These are phyloP conservation scores for Drosophila formosana DNA, from an alignment of 2,888 invertebrate genomes.

Conservation along the genomic window DNA sequence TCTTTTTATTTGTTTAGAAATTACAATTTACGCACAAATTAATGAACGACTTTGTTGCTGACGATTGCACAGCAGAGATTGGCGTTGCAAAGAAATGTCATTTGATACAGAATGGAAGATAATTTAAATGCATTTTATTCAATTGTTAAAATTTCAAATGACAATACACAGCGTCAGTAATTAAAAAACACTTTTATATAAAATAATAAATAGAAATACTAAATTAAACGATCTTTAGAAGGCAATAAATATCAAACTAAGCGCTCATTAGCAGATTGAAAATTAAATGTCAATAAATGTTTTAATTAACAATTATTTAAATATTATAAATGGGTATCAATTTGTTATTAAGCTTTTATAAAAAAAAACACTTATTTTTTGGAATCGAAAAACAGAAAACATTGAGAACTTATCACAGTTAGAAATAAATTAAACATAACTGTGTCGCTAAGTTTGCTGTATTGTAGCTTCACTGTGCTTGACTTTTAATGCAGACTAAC, in stretches of 20 bases:
- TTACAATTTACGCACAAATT: conserved; percentile 10
- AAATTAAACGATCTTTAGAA: too few species aligned
- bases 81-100: neutral
- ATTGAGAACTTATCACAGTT: too few species aligned
- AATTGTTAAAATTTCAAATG: too few species aligned
- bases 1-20: neutral
- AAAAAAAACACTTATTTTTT: neutral
- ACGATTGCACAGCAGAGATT: conserved; percentile 1
- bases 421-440: too few species aligned
- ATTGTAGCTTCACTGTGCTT: neutral
- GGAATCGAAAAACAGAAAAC: too few species aligned
- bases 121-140: neutral
- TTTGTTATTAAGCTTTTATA: too few species aligned
- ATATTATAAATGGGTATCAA: neutral
- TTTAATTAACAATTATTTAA: too few species aligned
- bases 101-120: neutral
- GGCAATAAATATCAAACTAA: too few species aligned
- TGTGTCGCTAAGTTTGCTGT: neutral
- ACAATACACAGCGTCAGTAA: neutral
- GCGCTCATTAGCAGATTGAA: too few species aligned
- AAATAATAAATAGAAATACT: too few species aligned
- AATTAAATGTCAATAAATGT: too few species aligned
- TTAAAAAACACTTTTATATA: too few species aligned
- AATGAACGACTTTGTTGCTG: conserved; percentile 31
- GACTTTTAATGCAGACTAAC: conserved; percentile 1